phyloP scores from a whole-genome alignment of 2,888 invertebrate species.

The Agrotis exclamationis region DNA sequence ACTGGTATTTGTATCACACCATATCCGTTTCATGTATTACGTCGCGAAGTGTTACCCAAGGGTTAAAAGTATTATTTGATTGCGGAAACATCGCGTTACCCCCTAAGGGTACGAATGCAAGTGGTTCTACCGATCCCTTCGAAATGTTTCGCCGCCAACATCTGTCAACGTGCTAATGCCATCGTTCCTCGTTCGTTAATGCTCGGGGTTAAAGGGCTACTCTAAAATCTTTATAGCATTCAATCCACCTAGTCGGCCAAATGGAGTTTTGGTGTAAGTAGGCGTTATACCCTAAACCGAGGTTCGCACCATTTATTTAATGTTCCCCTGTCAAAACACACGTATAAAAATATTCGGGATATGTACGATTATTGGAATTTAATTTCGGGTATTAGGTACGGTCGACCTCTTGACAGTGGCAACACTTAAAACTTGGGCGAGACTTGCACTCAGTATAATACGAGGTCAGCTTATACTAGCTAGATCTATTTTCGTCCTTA shows the following conservation, averaged over 20 bases:
- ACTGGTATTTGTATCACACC: neutral
- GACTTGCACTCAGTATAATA: neutral
- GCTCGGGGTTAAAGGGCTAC: slow-evolving; percentile 70
- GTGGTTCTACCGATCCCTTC: slow-evolving; percentile 48
- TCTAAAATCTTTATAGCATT: slow-evolving; percentile 75
- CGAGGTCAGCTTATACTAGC: neutral
- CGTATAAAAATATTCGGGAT: slow-evolving; percentile 28
- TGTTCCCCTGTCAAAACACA: slow-evolving; percentile 49
- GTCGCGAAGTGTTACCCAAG: slow-evolving; percentile 22
- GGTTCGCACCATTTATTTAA: slow-evolving; percentile 57
- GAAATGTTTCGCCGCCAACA: slow-evolving; percentile 64
- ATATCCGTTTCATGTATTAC: slow-evolving; percentile 24
- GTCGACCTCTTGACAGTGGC: neutral
- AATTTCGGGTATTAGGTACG: neutral
- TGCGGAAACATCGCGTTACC: slow-evolving; percentile 38
- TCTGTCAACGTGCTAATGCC: slow-evolving; percentile 71
- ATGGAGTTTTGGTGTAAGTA: slow-evolving; percentile 80
- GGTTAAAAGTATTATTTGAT: slow-evolving; percentile 48
- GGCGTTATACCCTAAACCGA: slow-evolving; percentile 66
- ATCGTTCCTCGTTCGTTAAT: slow-evolving; percentile 70
- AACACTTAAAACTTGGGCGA: neutral
- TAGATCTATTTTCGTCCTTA: neutral
- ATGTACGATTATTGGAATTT: slow-evolving; percentile 22
- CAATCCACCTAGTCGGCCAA: slow-evolving; percentile 72
- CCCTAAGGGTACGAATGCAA: slow-evolving; percentile 41